A percentile compares a stretch with the other conserved stretches of the same genome.
phyloP scores from a whole-genome alignment of 2,113 vertebrate species.

The Pitta sordida region DNA sequence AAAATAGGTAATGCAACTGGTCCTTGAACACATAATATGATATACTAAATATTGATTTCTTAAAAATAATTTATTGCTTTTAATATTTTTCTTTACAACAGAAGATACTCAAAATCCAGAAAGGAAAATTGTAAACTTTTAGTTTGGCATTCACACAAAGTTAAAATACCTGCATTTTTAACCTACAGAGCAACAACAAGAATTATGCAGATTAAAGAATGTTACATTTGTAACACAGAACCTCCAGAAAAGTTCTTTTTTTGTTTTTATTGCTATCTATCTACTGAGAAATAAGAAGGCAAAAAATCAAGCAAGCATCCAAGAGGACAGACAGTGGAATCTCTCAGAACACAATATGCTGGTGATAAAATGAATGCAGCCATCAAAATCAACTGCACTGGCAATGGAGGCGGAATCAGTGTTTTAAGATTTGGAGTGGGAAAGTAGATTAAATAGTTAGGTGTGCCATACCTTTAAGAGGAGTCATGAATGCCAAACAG shows the following conservation, averaged over 20 bases:
- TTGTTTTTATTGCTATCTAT: constrained; percentile 92
- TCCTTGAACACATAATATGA: constrained; percentile 94
- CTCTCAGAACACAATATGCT: constrained; percentile 81
- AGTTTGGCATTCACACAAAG: constrained; percentile 98
- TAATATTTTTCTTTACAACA: constrained; percentile 93
- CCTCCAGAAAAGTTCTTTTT: constrained; percentile 83
- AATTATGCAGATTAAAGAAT: constrained; percentile 83
- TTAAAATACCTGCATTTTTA: constrained; percentile 85
- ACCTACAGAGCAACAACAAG: constrained; percentile 79
- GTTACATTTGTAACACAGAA: constrained; percentile 82
- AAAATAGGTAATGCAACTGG: constrained; percentile 90
- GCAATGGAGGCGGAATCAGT: constrained; percentile 63
- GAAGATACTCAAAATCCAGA: constrained; percentile 93
- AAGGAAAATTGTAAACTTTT: constrained; percentile 98
- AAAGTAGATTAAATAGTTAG: constrained; percentile 66
- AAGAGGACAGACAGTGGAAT: constrained; percentile 78
- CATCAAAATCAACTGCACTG: constrained; percentile 71
- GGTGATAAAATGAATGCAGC: constrained; percentile 80
- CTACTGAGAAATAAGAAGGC: constrained; percentile 82
- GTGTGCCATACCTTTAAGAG: constrained; percentile 62
- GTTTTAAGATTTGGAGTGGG: constrained; percentile 53
- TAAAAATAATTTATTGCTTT: constrained; percentile 99
- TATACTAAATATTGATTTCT: constrained; percentile 95
- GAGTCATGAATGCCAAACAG: constrained; percentile 77
- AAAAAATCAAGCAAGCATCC: constrained; percentile 77